Base-by-base conservation (phyloP, 2,113 vertebrate species). In the Hirundichthys speculiger region DNA sequence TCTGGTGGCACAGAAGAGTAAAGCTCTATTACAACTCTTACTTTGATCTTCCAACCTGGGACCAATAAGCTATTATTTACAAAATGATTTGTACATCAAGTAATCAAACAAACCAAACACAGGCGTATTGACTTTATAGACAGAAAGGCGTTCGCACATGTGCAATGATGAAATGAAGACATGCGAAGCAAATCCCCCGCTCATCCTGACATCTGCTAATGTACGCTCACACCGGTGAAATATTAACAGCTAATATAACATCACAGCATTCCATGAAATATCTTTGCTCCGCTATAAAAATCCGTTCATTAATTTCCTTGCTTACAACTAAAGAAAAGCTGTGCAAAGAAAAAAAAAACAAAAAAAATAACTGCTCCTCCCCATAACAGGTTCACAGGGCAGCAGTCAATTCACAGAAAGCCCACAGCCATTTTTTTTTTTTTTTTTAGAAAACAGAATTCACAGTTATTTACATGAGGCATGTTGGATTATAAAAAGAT, bases 61-160 rank as follows among this genome's bases (percentile, higher is more conserved):
- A 84, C 67, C 7, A 27, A 75, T 72, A 76, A 60, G 77, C 69
- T 79, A 84, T 84, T 86, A 83, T 89, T 76, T 88, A 89, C 80
- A 84, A 4, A 73, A 64, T 9, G 62, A 59, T 76, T 41, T 85
- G 58, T 81, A 84, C 78, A 85, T 24, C 63, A 63, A 57, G 58
- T 13, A 58, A 52, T 57, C 56, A 56, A 5, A 58, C 16, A 34
- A 34, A 34, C 30, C 30, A 34, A 10, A 34, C 9, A 46, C 24
- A 57, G 57, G 58, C 24, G 64, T 72, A 67, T 54, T 73, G 66
- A 73, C 54, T 57, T 69, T 76, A 24, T 82, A 76, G 69, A 85
- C 49, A 59, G 62, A 63, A 54, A 69, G 51, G 25, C 77, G n/a
- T 76, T 70, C 41, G 68, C 72, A 69, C 46, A 45, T 86, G 79